Conservation (phyloP, 2,113 vertebrate genomes). For the Boulengeromyrus knoepffleri region DNA sequence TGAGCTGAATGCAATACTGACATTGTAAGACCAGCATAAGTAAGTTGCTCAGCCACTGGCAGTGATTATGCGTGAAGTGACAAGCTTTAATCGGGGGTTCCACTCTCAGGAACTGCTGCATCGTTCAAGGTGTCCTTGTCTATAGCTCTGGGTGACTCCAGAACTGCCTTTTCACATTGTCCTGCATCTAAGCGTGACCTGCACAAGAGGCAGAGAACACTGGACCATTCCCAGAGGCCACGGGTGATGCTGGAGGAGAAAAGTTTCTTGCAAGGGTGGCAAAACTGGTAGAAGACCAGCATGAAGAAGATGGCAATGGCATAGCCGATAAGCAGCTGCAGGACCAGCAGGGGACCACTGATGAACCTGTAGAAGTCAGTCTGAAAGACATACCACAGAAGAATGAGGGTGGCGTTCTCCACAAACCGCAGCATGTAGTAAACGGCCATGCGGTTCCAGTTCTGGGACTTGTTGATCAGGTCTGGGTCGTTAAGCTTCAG, state of each 20-base stretch:
- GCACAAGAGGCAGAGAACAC: slow-evolving; percentile 58
- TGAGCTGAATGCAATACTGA: neutral
- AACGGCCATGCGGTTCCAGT: slow-evolving; percentile 78
- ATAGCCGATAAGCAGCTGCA: slow-evolving; percentile 80
- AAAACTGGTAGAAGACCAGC: slow-evolving; percentile 94
- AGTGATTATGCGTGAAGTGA: neutral
- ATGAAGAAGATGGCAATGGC: slow-evolving; percentile 82
- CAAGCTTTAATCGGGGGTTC: slow-evolving; percentile 46
- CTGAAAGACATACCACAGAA: slow-evolving; percentile 83
- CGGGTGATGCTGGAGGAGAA: slow-evolving; percentile 81
- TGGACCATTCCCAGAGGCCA: slow-evolving; percentile 68
- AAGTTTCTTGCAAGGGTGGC: slow-evolving; percentile 87
- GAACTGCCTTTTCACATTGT: slow-evolving; percentile 36
- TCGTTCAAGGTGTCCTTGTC: slow-evolving; percentile 42
- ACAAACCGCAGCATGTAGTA: slow-evolving; percentile 85
- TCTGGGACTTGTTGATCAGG: slow-evolving; percentile 90
- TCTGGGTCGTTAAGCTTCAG: slow-evolving; percentile 85
- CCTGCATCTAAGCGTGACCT: slow-evolving; percentile 31
- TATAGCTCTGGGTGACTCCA: slow-evolving; percentile 40
- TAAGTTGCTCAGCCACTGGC: neutral
- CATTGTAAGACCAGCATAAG: neutral
- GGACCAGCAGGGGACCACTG: slow-evolving; percentile 74
- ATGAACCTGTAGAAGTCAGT: slow-evolving; percentile 79
- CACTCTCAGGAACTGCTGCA: slow-evolving; percentile 41
- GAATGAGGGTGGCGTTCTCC: slow-evolving; percentile 82